These are phyloP conservation scores for Lycopodina hypogea DNA, from an alignment of 37 sponge, comb jelly and placozoan genomes.

Conservation along the genomic window DNA sequence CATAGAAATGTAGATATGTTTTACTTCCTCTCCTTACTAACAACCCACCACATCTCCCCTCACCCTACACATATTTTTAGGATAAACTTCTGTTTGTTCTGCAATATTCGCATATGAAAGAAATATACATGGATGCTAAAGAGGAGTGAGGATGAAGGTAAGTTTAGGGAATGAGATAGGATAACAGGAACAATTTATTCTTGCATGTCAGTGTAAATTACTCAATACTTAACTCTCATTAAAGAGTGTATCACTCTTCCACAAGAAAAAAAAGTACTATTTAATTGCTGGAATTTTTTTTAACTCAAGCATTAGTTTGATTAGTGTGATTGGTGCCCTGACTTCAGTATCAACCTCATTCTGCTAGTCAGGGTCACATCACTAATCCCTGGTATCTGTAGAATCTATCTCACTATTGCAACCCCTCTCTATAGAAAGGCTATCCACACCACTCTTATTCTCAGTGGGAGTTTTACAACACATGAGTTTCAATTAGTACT, in stretches of 20 bases:
- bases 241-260: not conserved
- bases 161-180: not conserved
- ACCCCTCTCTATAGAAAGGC: no score
- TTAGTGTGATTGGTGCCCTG: not conserved
- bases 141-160: not conserved
- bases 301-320: not conserved
- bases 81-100: conserved; percentile 14
- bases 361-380: no score
- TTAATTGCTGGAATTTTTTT: conserved; percentile 8
- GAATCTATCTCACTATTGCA: no score
- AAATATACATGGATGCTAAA: not conserved
- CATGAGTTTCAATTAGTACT: no score
- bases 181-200: not conserved
- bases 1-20: not conserved
- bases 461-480: conserved; percentile 37
- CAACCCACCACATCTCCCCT: not conserved
- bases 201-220: not conserved
- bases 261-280: conserved; percentile 5
- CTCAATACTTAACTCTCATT: not conserved
- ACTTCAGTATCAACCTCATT: no score
- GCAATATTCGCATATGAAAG: conserved; percentile 13
- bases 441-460: no score
- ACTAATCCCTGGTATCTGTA: no score
- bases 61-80: no score
- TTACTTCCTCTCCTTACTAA: not conserved